Conservation (phyloP, 2,113 vertebrate species). For the Xiphorhynchus elegans region DNA sequence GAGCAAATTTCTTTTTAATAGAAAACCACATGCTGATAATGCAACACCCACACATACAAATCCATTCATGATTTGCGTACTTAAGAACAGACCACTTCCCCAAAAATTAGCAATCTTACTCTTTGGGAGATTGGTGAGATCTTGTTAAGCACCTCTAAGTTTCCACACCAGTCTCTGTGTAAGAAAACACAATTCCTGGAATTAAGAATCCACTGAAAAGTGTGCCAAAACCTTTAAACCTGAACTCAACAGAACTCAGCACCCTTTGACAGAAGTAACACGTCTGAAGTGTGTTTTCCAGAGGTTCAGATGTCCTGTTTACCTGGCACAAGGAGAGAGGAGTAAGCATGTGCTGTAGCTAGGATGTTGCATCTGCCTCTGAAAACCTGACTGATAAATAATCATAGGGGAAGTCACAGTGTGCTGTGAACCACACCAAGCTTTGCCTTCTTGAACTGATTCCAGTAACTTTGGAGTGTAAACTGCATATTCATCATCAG, state of each 20-base stretch:
- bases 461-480: slow-evolving; percentile 13
- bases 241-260: background rate
- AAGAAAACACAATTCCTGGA: background rate
- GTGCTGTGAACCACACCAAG: background rate
- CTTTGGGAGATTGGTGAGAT: background rate
- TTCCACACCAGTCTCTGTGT: background rate
- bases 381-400: slow-evolving; percentile 40
- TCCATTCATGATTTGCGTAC: background rate
- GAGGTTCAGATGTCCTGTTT: background rate
- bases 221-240: background rate
- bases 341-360: background rate
- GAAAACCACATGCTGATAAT: background rate
- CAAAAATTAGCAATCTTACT: background rate
- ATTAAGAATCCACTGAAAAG: background rate
- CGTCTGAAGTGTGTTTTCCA: background rate
- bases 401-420: background rate
- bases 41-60: background rate
- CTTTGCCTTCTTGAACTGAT: slow-evolving; percentile 13
- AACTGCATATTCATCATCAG: slow-evolving; percentile 18
- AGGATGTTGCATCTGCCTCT: background rate
- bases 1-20: background rate
- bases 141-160: background rate
- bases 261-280: background rate
- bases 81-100: background rate
- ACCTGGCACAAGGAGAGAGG: background rate